Base-by-base conservation (phyloP, 64 coral and sea anemone genomes). In the Platygyra sinensis region DNA sequence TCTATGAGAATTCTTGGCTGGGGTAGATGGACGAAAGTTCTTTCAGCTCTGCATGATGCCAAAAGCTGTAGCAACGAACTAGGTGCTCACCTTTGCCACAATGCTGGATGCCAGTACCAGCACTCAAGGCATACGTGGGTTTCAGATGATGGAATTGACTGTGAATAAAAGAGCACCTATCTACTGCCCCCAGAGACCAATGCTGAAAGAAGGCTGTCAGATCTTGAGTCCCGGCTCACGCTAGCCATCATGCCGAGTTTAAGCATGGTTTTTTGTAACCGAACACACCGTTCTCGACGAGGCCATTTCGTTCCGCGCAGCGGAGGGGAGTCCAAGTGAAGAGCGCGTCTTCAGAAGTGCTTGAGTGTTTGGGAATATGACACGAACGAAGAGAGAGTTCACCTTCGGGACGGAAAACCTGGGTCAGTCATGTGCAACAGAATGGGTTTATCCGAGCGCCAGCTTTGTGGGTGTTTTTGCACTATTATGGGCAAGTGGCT, bases 221-320 rank as follows among this genome's bases (percentile, higher is more conserved):
- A n/a, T n/a, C n/a, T n/a, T n/a, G n/a, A n/a, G n/a, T n/a, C n/a
- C n/a, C n/a, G n/a, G n/a, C n/a, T n/a, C n/a, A n/a, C n/a, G n/a
- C n/a, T n/a, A n/a, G n/a, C n/a, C n/a, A n/a, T n/a, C n/a, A n/a
- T n/a, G n/a, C n/a, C n/a, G 65, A 69, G 24, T n/a, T 22, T 69
- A n/a, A 69, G 65, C 24, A 69, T 69, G 65, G n/a, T n/a, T 69
- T 69, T 69, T 69, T 69, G n/a, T 69, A n/a, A 69, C 65, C 29
- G 65, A 69, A 69, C n/a, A 69, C n/a, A 69, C n/a, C 65, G 65
- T 69, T 69, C n/a, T 69, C n/a, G 65, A 69, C 10, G 65, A 69
- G n/a, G 65, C 65, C 25, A 69, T 69, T n/a, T 20, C 22, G n/a
- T 20, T 22, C n/a, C n/a, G 65, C 65, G 0, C 29, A 69, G 10